A percentile compares a stretch with the other conserved stretches of the same genome.
Evolutionary conservation across 2,113 vertebrate species (phyloP).

Genomic region (Clarias batrachus): DNA sequence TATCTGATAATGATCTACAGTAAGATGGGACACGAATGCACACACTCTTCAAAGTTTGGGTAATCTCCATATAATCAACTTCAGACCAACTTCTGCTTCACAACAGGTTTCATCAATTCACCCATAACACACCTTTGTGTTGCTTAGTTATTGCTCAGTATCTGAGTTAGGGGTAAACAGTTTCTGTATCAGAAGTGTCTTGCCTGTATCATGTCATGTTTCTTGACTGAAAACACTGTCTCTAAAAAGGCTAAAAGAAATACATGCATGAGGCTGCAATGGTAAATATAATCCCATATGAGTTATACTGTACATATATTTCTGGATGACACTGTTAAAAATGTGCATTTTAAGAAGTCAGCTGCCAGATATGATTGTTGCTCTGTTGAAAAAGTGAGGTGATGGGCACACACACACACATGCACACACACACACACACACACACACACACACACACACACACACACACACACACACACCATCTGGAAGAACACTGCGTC

Average conservation of each 20-base stretch:
- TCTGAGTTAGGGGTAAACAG: neutral
- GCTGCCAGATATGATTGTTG: constrained; percentile 46
- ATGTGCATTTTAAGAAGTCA: constrained; percentile 47
- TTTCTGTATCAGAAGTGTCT: neutral
- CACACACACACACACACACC: constrained; percentile 41
- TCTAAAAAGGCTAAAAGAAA: neutral
- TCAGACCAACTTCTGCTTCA: neutral
- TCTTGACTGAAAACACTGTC: neutral
- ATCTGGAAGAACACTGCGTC: constrained; percentile 41
- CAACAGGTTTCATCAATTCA: neutral
- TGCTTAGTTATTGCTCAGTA: neutral
- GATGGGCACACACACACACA: constrained; percentile 42
- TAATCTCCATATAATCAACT: neutral
- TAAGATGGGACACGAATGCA: too few relatives aligned
- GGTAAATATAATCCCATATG: neutral
- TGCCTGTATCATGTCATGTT: neutral
- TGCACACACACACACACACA: constrained; percentile 34
- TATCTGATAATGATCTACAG: too few relatives aligned
- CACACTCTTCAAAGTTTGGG: too few relatives aligned
- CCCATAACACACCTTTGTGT: neutral
- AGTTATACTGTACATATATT: neutral
- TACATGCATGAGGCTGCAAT: neutral
- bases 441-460: constrained; percentile 35
- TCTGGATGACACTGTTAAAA: neutral
- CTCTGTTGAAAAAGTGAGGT: constrained; percentile 4